Percentiles rank a stretch among this genome's conserved stretches.
These are phyloP conservation scores for Novumbra hubbsi DNA, from an alignment of 2,797 vertebrate genomes.

Conservation along the genomic window DNA sequence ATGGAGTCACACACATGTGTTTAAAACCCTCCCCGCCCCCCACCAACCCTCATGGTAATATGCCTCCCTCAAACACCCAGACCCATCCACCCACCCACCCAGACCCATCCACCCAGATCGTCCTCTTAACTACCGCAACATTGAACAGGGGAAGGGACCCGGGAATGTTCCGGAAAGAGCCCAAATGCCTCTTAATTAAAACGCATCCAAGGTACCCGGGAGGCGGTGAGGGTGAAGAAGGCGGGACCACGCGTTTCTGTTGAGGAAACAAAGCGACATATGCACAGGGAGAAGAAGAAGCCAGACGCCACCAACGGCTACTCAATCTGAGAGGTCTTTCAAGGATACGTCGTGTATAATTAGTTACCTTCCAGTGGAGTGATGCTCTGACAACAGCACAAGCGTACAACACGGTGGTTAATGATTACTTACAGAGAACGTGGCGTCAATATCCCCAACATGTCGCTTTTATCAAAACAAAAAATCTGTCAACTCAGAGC, in stretches of 20 bases:
- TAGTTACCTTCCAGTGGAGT: background rate
- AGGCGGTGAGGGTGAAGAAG: conserved; percentile 1
- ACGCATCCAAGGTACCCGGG: conserved; percentile 50
- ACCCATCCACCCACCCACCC: conserved; percentile 60
- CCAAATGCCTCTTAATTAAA: conserved; percentile 46
- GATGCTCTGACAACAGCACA: background rate
- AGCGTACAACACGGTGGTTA: background rate
- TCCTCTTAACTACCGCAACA: conserved; percentile 29
- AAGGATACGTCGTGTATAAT: conserved; percentile 19
- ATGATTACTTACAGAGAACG: background rate
- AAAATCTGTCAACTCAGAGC: background rate
- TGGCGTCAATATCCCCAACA: too few species aligned
- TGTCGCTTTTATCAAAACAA: too few species aligned
- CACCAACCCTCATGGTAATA: conserved; percentile 44
- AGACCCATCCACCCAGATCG: conserved; percentile 48
- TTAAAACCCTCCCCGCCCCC: conserved; percentile 37
- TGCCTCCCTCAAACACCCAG: conserved; percentile 40
- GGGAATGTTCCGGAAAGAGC: conserved; percentile 21
- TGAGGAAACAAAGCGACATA: conserved; percentile 49
- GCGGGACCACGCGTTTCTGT: background rate
- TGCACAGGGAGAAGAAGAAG: conserved; percentile 17
- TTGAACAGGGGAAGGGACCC: conserved; percentile 30
- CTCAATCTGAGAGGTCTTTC: conserved; percentile 17
- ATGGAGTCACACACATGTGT: conserved; percentile 42
- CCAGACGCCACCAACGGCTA: conserved; percentile 15